Evolutionary conservation across 2,797 vertebrate genomes (phyloP), one percentile per base, ranked within the genome.

Genomic region (Urosaurus nigricauda): DNA sequence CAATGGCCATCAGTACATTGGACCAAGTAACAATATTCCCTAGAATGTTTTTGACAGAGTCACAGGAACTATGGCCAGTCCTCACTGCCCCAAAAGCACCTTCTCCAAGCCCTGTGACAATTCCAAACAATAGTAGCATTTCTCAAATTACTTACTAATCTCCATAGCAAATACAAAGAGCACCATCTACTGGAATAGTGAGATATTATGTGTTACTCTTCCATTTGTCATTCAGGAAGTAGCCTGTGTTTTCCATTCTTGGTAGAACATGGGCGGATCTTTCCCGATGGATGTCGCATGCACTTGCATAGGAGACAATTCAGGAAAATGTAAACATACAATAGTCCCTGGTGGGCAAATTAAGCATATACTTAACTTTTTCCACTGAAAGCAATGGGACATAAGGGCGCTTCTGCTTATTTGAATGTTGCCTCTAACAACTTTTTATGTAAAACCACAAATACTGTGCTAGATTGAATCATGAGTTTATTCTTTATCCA

Each of bases 151-250:
- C 35, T 14, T 32, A 3, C 29, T 77, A 9, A 51, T 8, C 0
- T 12, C 14, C 53, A 90, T 89, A 94, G 79, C 84, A 51, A 93
- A 93, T 93, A 92, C 92, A 13, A 32, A 95, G 94, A 96, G 95
- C 94, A 94, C 94, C 95, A 95, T 94, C 95, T 95, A 92, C 91
- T 95, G 95, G 95, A 93, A 94, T 89, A 40, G 11, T 0, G 89
- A 51, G 78, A 82, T 35, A 86, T 40, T 60, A 58, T 71, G 65
- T 65, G 74, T 73, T 74, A 16, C 29, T 85, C 53, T 29, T 77
- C 40, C n/a, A 11, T 21, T n/a, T 81, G 4, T 37, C 1, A 2
- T 17, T 63, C 24, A 26, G 82, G 80, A 43, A 19, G 5, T n/a
- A 53, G n/a, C 32, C 35, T 79, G 24, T 60, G 17, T 81, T 53